Conservation (phyloP, 2,888 invertebrate species). For the Auanema freiburgensis region DNA sequence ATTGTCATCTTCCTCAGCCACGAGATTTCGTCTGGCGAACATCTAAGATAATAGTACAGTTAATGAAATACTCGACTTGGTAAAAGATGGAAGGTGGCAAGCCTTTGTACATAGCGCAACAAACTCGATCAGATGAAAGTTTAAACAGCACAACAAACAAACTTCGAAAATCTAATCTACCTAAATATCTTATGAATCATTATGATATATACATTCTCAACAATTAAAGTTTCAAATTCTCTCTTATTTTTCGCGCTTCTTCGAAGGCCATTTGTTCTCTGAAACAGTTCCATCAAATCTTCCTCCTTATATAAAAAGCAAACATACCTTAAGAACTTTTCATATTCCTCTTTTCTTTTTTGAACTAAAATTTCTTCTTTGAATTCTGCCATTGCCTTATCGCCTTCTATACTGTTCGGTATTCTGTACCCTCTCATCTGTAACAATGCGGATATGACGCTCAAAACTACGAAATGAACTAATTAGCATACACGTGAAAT, state of each 20-base stretch:
- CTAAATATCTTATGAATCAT: too few species aligned
- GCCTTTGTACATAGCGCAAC: background rate
- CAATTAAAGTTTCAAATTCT: background rate
- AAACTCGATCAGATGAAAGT: too few species aligned
- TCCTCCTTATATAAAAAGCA: constrained; percentile 21
- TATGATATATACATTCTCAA: too few species aligned
- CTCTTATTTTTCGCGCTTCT: constrained; percentile 43
- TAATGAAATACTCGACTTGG: too few species aligned
- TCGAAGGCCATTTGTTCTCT: constrained; percentile 60
- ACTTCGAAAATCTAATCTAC: too few species aligned
- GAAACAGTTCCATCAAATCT: constrained; percentile 30
- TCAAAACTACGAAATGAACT: background rate
- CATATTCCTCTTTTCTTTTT: constrained; percentile 55
- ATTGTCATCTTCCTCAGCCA: constrained; percentile 1
- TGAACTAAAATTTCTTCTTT: constrained; percentile 51
- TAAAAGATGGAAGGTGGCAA: background rate
- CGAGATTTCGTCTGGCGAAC: too few species aligned
- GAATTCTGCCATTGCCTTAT: constrained; percentile 49
- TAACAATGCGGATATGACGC: constrained; percentile 16
- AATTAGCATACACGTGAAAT: background rate
- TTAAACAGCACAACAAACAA: too few species aligned
- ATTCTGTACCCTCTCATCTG: constrained; percentile 57
- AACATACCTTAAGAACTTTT: constrained; percentile 31
- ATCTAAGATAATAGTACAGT: too few species aligned
- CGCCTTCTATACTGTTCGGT: constrained; percentile 49